phyloP scores from a whole-genome alignment of 92 coral and sea anemone genomes.

The Porites divaricata region DNA sequence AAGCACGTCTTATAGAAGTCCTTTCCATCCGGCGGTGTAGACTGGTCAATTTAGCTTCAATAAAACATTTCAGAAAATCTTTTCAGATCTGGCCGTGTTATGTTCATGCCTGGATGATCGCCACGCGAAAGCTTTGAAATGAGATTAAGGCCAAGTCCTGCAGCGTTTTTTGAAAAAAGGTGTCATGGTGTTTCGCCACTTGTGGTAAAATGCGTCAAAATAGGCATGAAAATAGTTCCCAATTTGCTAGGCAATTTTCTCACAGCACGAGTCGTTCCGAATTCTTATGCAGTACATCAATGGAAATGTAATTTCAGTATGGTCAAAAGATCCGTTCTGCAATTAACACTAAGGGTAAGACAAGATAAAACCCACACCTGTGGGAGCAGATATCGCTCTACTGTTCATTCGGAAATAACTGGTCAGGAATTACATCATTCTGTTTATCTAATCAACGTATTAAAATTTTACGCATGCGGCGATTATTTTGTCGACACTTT shows the following conservation, averaged over 20 bases:
- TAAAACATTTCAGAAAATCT: neutral
- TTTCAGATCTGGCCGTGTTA: constrained; percentile 22
- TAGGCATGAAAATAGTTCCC: constrained; percentile 16
- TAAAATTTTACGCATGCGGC: neutral
- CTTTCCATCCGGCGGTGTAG: no score
- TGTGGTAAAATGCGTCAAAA: constrained; percentile 38
- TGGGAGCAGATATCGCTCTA: no score
- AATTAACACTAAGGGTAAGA: neutral
- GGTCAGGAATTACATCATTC: neutral
- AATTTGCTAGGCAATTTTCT: constrained; percentile 22
- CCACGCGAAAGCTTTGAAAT: constrained; percentile 8
- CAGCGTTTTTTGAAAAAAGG: neutral
- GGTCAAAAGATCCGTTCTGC: neutral
- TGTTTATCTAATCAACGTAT: neutral
- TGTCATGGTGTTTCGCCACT: constrained; percentile 28
- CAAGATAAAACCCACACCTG: neutral
- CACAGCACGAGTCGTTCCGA: constrained; percentile 23
- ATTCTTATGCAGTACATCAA: neutral
- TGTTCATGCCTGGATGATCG: constrained; percentile 5
- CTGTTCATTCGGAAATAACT: neutral
- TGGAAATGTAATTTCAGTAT: neutral
- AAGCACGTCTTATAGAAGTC: no score
- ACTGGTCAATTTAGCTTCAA: no score
- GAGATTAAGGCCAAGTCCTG: constrained; percentile 33
- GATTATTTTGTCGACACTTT: neutral